Evolutionary conservation across 1,140 invertebrate genomes (phyloP).

Genomic region (Lordiphosa collinella): DNA sequence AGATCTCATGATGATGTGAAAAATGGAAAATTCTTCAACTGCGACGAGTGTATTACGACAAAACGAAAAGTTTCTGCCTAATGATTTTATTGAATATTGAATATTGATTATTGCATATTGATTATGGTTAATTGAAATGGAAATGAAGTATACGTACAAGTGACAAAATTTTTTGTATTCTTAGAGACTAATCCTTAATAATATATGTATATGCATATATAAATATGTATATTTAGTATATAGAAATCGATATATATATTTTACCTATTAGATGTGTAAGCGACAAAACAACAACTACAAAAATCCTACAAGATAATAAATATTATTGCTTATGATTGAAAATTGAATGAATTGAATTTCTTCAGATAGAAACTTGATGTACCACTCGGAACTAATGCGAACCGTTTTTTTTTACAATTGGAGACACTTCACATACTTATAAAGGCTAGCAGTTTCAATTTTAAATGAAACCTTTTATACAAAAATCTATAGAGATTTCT

Average conservation of each 20-base stretch:
- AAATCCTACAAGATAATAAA: constrained; percentile 26
- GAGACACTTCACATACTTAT: too few relatives aligned
- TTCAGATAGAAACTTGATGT: too few relatives aligned
- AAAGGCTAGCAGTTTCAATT: too few relatives aligned
- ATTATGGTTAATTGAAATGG: constrained; percentile 19
- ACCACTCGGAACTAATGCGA: too few relatives aligned
- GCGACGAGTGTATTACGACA: constrained; percentile 67
- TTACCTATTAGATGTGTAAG: constrained; percentile 55
- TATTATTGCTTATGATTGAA: constrained; percentile 20
- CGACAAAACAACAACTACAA: constrained; percentile 8
- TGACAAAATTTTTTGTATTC: constrained; percentile 70
- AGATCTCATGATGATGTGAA: constrained; percentile 73
- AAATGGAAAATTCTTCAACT: constrained; percentile 58
- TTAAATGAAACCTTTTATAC: too few relatives aligned
- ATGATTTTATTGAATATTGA: constrained; percentile 66
- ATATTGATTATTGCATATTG: constrained; percentile 28
- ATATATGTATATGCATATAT: constrained; percentile 26
- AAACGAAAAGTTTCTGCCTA: constrained; percentile 51
- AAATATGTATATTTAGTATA: constrained; percentile 29
- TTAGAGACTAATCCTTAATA: constrained; percentile 66
- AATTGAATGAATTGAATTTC: not conserved
- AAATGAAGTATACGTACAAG: constrained; percentile 72
- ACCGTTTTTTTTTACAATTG: too few relatives aligned
- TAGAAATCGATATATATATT: constrained; percentile 31
- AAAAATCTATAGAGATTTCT: too few relatives aligned